A percentile compares a stretch with the other conserved stretches of the same genome.
phyloP scores from a whole-genome alignment of 2,888 invertebrate genomes.

The Coecobrya sp. region DNA sequence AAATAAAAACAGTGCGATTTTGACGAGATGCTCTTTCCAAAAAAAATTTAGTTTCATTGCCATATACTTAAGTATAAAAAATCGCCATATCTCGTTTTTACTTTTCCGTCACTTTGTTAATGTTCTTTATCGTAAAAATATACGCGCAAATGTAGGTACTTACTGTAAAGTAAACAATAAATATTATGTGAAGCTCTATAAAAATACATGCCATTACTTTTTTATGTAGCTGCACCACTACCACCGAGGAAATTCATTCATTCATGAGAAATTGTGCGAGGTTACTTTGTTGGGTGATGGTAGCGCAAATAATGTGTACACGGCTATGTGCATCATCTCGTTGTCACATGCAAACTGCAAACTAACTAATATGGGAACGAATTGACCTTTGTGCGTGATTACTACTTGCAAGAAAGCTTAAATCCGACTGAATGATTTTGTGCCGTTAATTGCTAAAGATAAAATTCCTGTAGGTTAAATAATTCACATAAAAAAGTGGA shows the following conservation, averaged over 20 bases:
- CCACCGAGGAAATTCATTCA: slow-evolving; percentile 38
- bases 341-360: slow-evolving; percentile 7
- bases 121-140: too few species aligned
- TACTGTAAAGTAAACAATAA: not conserved
- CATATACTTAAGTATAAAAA: too few species aligned
- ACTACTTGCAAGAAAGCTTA: not conserved
- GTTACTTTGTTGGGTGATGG: not conserved
- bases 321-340: too few species aligned
- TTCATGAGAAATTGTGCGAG: slow-evolving; percentile 26
- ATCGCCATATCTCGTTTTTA: too few species aligned
- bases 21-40: not conserved
- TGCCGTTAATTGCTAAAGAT: slow-evolving; percentile 40
- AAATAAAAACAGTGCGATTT: not conserved
- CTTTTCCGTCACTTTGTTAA: too few species aligned
- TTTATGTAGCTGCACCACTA: not conserved
- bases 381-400: slow-evolving; percentile 58
- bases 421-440: slow-evolving; percentile 20
- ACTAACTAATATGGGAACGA: slow-evolving; percentile 45
- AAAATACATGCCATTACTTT: not conserved
- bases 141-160: too few species aligned
- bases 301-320: not conserved
- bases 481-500: too few species aligned
- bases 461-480: not conserved
- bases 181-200: not conserved
- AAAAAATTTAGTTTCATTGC: not conserved